A percentile compares a stretch with the other conserved stretches of the same genome.
Evolutionary conservation across 2,888 invertebrate genomes (phyloP).

Genomic region (Hypselothyrea guttata): DNA sequence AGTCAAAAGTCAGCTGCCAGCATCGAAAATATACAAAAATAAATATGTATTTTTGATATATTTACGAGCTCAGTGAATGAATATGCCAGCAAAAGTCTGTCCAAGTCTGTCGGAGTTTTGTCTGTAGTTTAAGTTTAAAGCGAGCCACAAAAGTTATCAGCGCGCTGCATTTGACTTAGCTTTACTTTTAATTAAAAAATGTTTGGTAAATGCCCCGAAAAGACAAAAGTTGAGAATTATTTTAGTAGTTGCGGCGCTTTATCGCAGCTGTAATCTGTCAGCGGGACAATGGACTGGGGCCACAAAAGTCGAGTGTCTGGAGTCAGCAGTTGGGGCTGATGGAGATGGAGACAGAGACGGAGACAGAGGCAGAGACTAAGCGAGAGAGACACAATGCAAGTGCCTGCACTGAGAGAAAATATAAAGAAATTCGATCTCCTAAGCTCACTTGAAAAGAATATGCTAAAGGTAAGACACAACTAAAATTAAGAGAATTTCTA

Average conservation of each 20-base stretch:
- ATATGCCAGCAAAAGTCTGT: constrained; percentile 8
- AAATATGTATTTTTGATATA: constrained; percentile 54
- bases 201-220: constrained; percentile 21
- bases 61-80: constrained; percentile 50
- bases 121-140: not conserved
- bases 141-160: constrained; percentile 47
- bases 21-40: constrained; percentile 46
- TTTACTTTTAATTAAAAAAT: constrained; percentile 65
- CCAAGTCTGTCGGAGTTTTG: constrained; percentile 1
- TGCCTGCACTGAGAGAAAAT: no score
- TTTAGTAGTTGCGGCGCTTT: constrained; percentile 41
- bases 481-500: no score
- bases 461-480: no score
- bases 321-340: not conserved
- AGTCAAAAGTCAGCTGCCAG: constrained; percentile 16
- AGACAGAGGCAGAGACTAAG: no score
- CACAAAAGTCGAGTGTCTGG: constrained; percentile 36
- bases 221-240: constrained; percentile 34
- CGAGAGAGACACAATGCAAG: constrained; percentile 33
- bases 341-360: not conserved
- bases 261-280: constrained; percentile 78
- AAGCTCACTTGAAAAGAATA: no score
- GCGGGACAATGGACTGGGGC: constrained; percentile 45
- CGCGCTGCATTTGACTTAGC: constrained; percentile 33
- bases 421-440: no score